These are phyloP conservation scores for Noctua janthe DNA, from an alignment of 2,888 invertebrate genomes.

Conservation along the genomic window DNA sequence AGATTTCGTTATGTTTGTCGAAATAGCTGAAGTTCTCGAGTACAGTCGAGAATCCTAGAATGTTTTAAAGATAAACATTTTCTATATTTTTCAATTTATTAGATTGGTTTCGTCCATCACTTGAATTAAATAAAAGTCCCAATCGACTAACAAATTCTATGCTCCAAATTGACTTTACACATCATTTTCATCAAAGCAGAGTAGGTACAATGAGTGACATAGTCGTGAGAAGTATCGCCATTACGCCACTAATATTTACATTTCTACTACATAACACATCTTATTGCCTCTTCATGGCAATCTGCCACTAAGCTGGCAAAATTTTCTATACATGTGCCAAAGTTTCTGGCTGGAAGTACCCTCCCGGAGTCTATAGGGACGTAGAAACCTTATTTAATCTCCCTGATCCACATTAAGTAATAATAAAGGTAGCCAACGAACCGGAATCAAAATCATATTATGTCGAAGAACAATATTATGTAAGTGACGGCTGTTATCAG, in stretches of 20 bases:
- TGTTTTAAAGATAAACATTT: background rate
- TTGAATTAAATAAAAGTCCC: conserved; percentile 8
- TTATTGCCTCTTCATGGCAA: conserved; percentile 50
- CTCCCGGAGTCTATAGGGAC: conserved; percentile 20
- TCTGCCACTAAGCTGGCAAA: conserved; percentile 50
- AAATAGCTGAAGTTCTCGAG: conserved; percentile 16
- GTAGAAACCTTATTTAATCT: conserved; percentile 51
- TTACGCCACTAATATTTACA: conserved; percentile 50
- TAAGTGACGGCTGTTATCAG: background rate
- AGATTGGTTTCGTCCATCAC: background rate
- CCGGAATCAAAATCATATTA: conserved; percentile 31
- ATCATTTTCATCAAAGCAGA: conserved; percentile 14
- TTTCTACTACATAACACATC: conserved; percentile 48
- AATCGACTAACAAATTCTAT: conserved; percentile 12
- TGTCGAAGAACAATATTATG: conserved; percentile 23
- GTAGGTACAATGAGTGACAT: background rate
- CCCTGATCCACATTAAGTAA: conserved; percentile 44
- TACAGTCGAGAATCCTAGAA: background rate
- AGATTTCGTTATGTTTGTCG: conserved; percentile 17
- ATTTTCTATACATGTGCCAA: conserved; percentile 49
- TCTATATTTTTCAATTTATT: background rate
- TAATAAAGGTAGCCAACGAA: conserved; percentile 39
- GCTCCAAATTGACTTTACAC: conserved; percentile 4
- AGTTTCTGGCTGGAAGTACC: conserved; percentile 14
- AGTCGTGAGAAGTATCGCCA: conserved; percentile 26